Base-by-base conservation (phyloP, 2,797 vertebrate genomes). In the Botia almorhae region DNA sequence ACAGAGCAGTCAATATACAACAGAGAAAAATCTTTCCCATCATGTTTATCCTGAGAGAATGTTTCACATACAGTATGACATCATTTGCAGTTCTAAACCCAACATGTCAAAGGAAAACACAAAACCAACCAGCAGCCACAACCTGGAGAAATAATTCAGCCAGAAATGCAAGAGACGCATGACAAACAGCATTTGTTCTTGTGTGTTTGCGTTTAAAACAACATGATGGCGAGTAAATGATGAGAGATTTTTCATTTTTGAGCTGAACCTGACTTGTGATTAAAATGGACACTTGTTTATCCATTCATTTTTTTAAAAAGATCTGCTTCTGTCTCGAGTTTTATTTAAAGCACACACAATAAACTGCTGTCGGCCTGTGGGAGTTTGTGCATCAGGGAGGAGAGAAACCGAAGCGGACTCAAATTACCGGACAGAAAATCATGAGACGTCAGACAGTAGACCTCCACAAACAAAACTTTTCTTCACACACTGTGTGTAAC, bases 401-500 rank as follows among this genome's bases (percentile, higher is more conserved):
- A 76, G 23, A 26, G 17, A 64, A 71, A 65, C 23, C 4, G 11
- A 46, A 19, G 43, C 10, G 0, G 19, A 39, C 39, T 78, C 11
- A 0, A 16, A 21, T 78, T 69, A 68, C 74, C 16, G 67, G 69
- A 69, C 21, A 50, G 67, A 69, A 78, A 78, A 70, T 23, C 26
- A 63, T 16, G 29, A 14, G 60, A 61, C 7, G 58, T 26, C 23
- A 29, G 53, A 33, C 53, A 69, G 39, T 16, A 50, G 17, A 48
- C 51, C 36, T 4, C 3, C 1, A 26, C 63, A 68, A 56, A 48
- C 51, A 77, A 56, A 56, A 69, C 75, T n/a, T n/a, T n/a, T n/a
- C n/a, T n/a, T n/a, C n/a, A n/a, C n/a, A n/a, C n/a, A n/a, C n/a
- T n/a, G n/a, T n/a, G n/a, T n/a, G n/a, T n/a, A n/a, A n/a, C n/a